Percentiles rank a stretch among this genome's conserved stretches.
phyloP scores from a whole-genome alignment of 37 sponge, comb jelly and placozoan genomes.

The Dysidea cf. avara region DNA sequence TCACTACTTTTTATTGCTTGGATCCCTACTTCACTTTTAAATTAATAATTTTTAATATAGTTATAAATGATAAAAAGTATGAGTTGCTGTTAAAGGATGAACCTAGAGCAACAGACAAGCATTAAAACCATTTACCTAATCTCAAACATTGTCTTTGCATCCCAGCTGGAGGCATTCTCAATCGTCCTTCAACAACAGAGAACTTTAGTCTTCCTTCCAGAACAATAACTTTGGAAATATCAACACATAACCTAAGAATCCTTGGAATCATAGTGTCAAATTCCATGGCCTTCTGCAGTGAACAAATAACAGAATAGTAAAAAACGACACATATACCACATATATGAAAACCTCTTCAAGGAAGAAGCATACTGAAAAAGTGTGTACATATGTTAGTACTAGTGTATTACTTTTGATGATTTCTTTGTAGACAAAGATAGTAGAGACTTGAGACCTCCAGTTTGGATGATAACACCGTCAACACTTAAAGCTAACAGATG shows the following conservation, averaged over 20 bases:
- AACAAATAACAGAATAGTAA: too few relatives aligned
- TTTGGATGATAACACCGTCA: constrained; percentile 54
- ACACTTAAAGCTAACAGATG: constrained; percentile 70
- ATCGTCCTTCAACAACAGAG: constrained; percentile 56
- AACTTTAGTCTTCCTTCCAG: constrained; percentile 46
- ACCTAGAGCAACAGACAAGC: too few relatives aligned
- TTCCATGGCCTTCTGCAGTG: neutral
- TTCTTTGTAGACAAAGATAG: constrained; percentile 23
- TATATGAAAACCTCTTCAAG: neutral
- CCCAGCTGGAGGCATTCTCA: constrained; percentile 80
- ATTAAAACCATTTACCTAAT: constrained; percentile 41
- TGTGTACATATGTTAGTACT: neutral
- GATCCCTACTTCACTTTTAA: too few relatives aligned
- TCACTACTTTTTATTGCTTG: too few relatives aligned
- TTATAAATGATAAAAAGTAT: too few relatives aligned
- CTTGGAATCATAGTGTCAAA: neutral
- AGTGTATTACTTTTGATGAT: neutral
- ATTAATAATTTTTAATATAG: too few relatives aligned
- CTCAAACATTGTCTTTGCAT: constrained; percentile 70
- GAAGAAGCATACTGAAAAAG: constrained; percentile 5
- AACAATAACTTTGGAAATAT: constrained; percentile 60
- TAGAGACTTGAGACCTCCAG: constrained; percentile 69
- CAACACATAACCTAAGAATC: constrained; percentile 18
- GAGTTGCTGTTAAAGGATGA: too few relatives aligned
- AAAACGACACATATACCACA: too few relatives aligned